Base-by-base conservation (phyloP, 2,797 vertebrate genomes). In the Pogoniulus pusillus region DNA sequence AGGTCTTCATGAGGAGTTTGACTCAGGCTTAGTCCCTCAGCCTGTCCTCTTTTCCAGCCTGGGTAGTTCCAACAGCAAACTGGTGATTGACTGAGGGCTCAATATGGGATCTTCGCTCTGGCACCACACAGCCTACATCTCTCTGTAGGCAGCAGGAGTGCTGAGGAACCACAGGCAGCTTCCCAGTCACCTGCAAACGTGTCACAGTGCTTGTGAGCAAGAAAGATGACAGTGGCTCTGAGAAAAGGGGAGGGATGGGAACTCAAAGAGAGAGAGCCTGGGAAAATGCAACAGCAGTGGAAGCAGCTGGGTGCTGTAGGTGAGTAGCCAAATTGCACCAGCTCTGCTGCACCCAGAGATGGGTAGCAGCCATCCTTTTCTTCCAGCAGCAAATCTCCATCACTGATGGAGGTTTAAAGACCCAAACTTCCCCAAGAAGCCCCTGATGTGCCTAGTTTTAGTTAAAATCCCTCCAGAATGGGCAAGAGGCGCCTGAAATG, bases 311-410 rank as follows among this genome's bases (percentile, higher is more conserved):
- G 69, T 76, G 45, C 62, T 91, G 5, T 23, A 32, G 69, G 78
- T 49, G 65, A 49, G 53, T 0, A 0, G 7, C 34, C 15, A 39
- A 78, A 24, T 23, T 20, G 6, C 69, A 29, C 1, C 8, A 63
- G 17, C 59, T 32, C 24, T 1, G 1, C 57, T 47, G 62, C 51
- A 41, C 55, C 37, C 62, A 35, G 60, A 41, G 69, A 54, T 34
- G 30, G 30, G 14, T 23, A 43, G 51, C 76, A 68, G 23, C 12
- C 10, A 37, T 73, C 30, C 30, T 39, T 43, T 49, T 64, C 57
- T 63, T 63, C 68, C 63, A 58, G 37, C 49, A 73, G 77, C 43
- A 73, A 5, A 30, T 34, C 10, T 70, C 81, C n/a, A 18, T 66
- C 78, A 41, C 35, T 66, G 30, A 26, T 34, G 58, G 39, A 70